Percentiles rank a stretch among this genome's conserved stretches.
phyloP scores from a whole-genome alignment of 2,888 invertebrate genomes.

The Acanthosoma haemorrhoidale region DNA sequence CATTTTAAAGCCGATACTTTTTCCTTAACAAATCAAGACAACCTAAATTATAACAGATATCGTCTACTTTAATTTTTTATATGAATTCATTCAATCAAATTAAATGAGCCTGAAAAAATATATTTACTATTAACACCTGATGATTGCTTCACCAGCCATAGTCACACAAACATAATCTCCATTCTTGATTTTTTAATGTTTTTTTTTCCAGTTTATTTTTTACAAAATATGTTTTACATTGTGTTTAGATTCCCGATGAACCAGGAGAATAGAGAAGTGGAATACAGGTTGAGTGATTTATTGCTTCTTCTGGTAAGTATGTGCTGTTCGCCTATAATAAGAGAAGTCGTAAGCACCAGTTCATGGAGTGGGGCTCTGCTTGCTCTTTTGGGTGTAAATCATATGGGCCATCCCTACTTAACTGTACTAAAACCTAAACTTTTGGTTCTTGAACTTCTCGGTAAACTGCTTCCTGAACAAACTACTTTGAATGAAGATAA shows the following conservation, averaged over 20 bases:
- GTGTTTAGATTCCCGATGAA: conserved; percentile 25
- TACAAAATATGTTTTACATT: no score
- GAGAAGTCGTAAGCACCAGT: conserved; percentile 34
- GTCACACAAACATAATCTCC: no score
- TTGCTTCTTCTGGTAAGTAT: conserved; percentile 35
- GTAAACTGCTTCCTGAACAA: conserved; percentile 34
- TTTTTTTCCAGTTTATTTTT: no score
- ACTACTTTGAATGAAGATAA: conserved; percentile 33
- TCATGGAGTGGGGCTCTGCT: conserved; percentile 39
- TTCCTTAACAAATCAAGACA: no score
- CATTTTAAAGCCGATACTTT: no score
- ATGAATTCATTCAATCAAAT: no score
- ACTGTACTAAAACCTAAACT: conserved; percentile 36
- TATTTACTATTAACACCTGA: no score
- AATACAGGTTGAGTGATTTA: conserved; percentile 34
- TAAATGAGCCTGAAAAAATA: no score
- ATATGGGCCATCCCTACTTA: conserved; percentile 31
- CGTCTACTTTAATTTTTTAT: no score
- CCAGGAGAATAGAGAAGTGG: conserved; percentile 34
- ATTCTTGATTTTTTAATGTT: no score
- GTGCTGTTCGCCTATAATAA: conserved; percentile 36
- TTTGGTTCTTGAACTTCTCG: conserved; percentile 33
- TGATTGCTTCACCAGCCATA: no score
- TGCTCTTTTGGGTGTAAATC: conserved; percentile 34
- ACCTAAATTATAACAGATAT: no score